A percentile compares a stretch with the other conserved stretches of the same genome.
phyloP scores from a whole-genome alignment of 2,113 vertebrate species.

The Erythrolamprus reginae region DNA sequence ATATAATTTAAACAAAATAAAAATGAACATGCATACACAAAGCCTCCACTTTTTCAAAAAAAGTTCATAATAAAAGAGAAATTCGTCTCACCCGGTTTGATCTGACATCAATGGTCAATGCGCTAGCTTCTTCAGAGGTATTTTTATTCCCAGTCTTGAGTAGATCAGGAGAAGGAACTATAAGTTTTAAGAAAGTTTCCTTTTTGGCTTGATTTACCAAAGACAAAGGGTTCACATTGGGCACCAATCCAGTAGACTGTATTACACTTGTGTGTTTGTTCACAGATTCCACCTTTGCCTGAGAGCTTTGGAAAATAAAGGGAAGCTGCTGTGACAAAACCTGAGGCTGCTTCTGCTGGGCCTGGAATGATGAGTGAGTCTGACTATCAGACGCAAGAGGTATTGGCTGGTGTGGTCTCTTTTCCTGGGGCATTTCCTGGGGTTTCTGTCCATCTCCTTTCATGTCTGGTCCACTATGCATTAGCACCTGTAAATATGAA shows the following conservation, averaged over 20 bases:
- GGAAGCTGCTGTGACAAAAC: constrained; percentile 80
- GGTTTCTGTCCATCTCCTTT: constrained; percentile 74
- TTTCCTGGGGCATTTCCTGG: constrained; percentile 73
- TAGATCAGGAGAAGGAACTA: constrained; percentile 72
- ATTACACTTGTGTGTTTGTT: constrained; percentile 93
- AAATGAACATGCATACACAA: background rate
- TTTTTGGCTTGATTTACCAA: constrained; percentile 81
- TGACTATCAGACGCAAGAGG: constrained; percentile 75
- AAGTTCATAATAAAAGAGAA: background rate
- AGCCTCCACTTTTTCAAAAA: background rate
- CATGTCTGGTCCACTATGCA: constrained; percentile 72
- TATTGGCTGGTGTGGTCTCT: constrained; percentile 77
- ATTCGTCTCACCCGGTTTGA: constrained; percentile 78
- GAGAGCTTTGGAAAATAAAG: constrained; percentile 81
- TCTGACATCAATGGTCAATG: constrained; percentile 75
- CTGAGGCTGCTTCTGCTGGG: constrained; percentile 77
- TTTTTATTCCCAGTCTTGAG: constrained; percentile 79
- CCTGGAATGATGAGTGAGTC: constrained; percentile 76
- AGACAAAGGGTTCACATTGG: constrained; percentile 78
- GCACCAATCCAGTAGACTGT: constrained; percentile 83
- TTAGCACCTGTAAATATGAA: constrained; percentile 75
- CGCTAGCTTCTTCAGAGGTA: constrained; percentile 71
- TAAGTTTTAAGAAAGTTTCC: constrained; percentile 78
- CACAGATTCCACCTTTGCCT: constrained; percentile 79
- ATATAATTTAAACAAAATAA: background rate